Conservation (phyloP, 2,888 invertebrate species). For the Lasioglossum marginatum region DNA sequence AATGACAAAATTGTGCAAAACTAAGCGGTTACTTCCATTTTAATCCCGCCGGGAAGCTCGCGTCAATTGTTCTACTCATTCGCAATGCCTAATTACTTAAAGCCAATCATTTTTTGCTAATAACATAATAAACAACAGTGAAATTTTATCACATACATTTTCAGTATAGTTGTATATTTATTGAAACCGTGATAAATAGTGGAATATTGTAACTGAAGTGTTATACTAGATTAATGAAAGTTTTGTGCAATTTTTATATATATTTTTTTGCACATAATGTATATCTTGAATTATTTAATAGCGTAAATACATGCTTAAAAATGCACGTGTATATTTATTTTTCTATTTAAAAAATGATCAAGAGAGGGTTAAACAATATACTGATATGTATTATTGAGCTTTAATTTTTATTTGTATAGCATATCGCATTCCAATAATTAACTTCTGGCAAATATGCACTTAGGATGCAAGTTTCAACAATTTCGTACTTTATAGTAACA, state of each 20-base stretch:
- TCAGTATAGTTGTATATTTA: neutral
- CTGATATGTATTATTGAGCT: neutral
- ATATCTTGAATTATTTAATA: neutral
- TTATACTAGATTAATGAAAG: neutral
- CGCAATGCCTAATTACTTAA: neutral
- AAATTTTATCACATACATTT: neutral
- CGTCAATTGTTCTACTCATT: neutral
- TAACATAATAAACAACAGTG: neutral
- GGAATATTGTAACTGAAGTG: neutral
- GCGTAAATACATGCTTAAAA: too few species aligned
- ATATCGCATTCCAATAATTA: neutral
- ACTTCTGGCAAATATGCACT: too few species aligned
- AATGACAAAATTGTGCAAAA: neutral
- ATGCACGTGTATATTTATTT: neutral
- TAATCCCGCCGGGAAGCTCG: neutral
- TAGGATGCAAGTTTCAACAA: neutral
- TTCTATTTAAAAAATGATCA: neutral
- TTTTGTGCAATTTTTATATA: neutral
- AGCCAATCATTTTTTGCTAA: neutral
- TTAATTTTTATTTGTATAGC: too few species aligned
- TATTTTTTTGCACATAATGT: too few species aligned
- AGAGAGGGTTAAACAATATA: too few species aligned
- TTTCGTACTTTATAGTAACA: neutral
- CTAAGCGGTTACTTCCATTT: neutral
- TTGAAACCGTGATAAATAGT: neutral